phyloP scores from a whole-genome alignment of 2,888 invertebrate genomes.

The Hoplodrina ambigua region DNA sequence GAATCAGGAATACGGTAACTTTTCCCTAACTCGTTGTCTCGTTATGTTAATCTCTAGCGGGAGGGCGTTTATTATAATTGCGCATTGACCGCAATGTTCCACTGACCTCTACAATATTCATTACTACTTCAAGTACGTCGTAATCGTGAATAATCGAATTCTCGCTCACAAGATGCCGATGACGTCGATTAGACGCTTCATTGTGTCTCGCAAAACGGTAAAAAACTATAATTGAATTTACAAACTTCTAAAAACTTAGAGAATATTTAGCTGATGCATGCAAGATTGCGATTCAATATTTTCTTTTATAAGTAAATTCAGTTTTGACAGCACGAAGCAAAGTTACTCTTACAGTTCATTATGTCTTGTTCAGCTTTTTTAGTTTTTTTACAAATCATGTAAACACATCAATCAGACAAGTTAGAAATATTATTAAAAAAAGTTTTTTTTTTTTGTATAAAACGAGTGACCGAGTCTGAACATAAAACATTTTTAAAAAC shows the following conservation, averaged over 20 bases:
- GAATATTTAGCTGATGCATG: conserved; percentile 38
- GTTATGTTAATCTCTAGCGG: conserved; percentile 77
- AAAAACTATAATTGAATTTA: conserved; percentile 46
- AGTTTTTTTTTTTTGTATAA: not conserved
- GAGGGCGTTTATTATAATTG: conserved; percentile 73
- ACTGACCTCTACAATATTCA: conserved; percentile 43
- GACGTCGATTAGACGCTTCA: conserved; percentile 17
- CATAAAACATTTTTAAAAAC: not conserved
- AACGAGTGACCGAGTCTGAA: not conserved
- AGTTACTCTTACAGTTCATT: conserved; percentile 35
- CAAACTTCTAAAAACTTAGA: conserved; percentile 47
- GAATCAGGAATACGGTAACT: conserved; percentile 74
- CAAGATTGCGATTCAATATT: conserved; percentile 33
- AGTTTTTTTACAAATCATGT: conserved; percentile 21
- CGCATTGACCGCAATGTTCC: conserved; percentile 59
- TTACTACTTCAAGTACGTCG: conserved; percentile 28
- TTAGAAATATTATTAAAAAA: conserved; percentile 24
- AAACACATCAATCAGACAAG: conserved; percentile 41
- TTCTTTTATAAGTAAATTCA: conserved; percentile 26
- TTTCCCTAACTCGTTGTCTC: conserved; percentile 78
- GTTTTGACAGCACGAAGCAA: conserved; percentile 22
- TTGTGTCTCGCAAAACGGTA: conserved; percentile 14
- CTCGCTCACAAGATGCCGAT: not conserved
- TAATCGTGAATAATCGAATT: conserved; percentile 26
- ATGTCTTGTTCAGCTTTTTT: conserved; percentile 19